A percentile compares a stretch with the other conserved stretches of the same genome.
phyloP scores from a whole-genome alignment of 2,797 vertebrate species.

The Xyrichtys novacula region DNA sequence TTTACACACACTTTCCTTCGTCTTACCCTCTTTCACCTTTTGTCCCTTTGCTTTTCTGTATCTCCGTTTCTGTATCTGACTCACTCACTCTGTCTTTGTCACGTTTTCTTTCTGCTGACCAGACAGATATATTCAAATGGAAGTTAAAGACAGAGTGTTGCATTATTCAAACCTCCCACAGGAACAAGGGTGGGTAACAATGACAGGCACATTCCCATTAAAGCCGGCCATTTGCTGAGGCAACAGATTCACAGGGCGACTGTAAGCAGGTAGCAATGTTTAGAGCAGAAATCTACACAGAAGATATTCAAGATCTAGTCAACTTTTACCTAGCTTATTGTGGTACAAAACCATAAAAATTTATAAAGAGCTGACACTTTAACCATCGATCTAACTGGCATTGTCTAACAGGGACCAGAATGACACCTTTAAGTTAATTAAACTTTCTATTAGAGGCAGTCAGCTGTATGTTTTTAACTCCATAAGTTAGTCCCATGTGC shows the following conservation, averaged over 20 bases:
- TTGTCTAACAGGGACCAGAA: slow-evolving; percentile 1
- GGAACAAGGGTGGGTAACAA: slow-evolving; percentile 45
- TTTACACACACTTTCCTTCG: not conserved
- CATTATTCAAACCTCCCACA: slow-evolving; percentile 68
- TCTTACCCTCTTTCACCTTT: slow-evolving; percentile 27
- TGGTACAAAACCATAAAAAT: not conserved
- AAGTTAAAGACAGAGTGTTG: slow-evolving; percentile 55
- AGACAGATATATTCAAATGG: slow-evolving; percentile 64
- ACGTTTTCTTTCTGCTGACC: slow-evolving; percentile 62
- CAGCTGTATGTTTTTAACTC: too few species aligned
- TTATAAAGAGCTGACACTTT: too few species aligned
- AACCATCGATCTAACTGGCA: too few species aligned
- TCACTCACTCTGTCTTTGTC: slow-evolving; percentile 50
- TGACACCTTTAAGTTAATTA: slow-evolving; percentile 35
- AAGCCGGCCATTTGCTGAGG: slow-evolving; percentile 59
- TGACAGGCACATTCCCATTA: slow-evolving; percentile 60
- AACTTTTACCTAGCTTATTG: not conserved
- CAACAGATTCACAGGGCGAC: slow-evolving; percentile 35
- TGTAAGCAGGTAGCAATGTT: slow-evolving; percentile 2
- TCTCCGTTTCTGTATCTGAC: slow-evolving; percentile 29
- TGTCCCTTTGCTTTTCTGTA: slow-evolving; percentile 46
- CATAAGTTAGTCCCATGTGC: too few species aligned
- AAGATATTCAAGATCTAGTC: not conserved
- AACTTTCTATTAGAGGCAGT: too few species aligned
- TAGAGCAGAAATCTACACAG: slow-evolving; percentile 5